Evolutionary conservation across 2,113 vertebrate genomes (phyloP).

Genomic region (Lagopus leucura): DNA sequence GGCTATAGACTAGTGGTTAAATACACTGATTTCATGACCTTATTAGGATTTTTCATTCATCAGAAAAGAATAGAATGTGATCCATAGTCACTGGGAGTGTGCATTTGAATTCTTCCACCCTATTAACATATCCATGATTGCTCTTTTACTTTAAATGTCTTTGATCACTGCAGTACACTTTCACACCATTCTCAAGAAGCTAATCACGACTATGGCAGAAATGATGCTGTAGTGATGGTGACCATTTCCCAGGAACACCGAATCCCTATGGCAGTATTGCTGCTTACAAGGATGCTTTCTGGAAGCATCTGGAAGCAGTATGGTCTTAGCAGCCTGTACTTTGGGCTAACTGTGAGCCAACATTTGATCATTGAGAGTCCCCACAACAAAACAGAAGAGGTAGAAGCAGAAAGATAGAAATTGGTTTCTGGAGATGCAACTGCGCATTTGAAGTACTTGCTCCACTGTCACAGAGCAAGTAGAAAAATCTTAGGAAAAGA

Average conservation of each 20-base stretch:
- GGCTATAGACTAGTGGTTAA: neutral
- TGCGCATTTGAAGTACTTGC: neutral
- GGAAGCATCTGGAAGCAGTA: too few relatives aligned
- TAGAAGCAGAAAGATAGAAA: neutral
- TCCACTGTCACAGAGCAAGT: slow-evolving; percentile 33
- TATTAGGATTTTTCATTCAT: neutral
- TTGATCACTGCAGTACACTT: neutral
- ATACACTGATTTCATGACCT: neutral
- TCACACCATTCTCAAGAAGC: neutral
- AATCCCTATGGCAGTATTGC: neutral
- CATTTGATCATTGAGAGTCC: neutral
- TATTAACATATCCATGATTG: neutral
- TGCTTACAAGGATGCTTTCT: neutral
- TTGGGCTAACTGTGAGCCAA: neutral
- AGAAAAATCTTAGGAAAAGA: slow-evolving; percentile 71
- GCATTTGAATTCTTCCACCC: neutral
- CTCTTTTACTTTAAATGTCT: neutral
- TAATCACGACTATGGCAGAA: neutral
- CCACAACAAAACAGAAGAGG: neutral
- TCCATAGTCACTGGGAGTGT: neutral
- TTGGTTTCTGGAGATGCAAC: neutral
- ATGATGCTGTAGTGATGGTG: neutral
- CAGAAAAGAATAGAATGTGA: neutral
- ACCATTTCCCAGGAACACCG: neutral
- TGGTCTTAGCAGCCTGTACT: neutral